Conservation (phyloP, 2,888 invertebrate species). For the Troides helena region DNA sequence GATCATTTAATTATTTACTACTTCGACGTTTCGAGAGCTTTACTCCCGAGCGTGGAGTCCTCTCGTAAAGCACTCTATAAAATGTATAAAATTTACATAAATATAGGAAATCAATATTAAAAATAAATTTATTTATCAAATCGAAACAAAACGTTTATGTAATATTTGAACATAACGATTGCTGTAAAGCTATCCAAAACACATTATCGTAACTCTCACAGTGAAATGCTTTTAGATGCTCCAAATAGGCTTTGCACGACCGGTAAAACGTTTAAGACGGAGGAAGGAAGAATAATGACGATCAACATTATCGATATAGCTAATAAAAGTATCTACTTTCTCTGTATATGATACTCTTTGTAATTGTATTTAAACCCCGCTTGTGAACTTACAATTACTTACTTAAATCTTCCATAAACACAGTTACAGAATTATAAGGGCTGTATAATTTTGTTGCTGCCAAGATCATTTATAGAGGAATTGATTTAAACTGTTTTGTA, state of each 20-base stretch:
- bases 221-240: slow-evolving; percentile 21
- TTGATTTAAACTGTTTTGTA: too few species aligned
- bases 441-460: too few species aligned
- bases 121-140: background rate
- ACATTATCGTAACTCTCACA: slow-evolving; percentile 25
- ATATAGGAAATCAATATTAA: background rate
- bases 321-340: slow-evolving; percentile 19
- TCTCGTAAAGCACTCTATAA: too few species aligned
- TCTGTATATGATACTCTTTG: background rate
- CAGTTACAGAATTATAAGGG: too few species aligned
- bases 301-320: slow-evolving; percentile 25
- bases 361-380: background rate
- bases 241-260: slow-evolving; percentile 24
- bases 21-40: too few species aligned
- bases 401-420: too few species aligned
- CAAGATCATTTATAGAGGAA: too few species aligned
- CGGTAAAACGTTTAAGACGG: slow-evolving; percentile 30
- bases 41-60: too few species aligned
- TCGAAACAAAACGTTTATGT: background rate
- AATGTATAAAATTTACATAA: background rate
- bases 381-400: background rate
- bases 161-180: slow-evolving; percentile 9
- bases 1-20: too few species aligned
- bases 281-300: slow-evolving; percentile 27
- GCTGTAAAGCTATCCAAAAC: slow-evolving; percentile 23